These are phyloP conservation scores for Empidonax alnorum DNA, from an alignment of 2,113 vertebrate genomes.

Conservation along the genomic window DNA sequence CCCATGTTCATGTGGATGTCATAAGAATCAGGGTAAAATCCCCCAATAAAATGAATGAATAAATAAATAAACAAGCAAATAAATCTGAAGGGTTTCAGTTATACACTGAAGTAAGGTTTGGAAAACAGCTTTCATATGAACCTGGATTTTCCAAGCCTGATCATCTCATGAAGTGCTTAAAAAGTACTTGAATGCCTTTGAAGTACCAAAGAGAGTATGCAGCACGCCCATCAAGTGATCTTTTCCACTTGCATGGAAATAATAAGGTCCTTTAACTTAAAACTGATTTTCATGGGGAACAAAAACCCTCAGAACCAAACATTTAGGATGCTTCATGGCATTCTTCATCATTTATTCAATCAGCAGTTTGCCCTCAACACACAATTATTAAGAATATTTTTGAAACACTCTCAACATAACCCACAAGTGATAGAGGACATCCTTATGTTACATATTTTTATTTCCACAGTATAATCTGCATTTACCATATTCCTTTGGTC, in stretches of 20 bases:
- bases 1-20: not conserved
- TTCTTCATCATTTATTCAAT: not conserved
- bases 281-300: not conserved
- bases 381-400: not conserved
- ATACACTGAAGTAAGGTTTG: not conserved
- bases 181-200: not conserved
- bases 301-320: not conserved
- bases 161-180: not conserved
- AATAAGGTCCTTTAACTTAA: not conserved
- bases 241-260: not conserved
- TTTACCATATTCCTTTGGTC: not conserved
- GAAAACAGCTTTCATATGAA: not conserved
- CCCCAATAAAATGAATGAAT: not conserved
- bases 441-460: not conserved
- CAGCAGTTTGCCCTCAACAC: not conserved
- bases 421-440: not conserved
- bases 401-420: not conserved
- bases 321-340: not conserved
- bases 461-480: not conserved
- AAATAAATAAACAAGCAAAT: not conserved
- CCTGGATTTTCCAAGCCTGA: not conserved
- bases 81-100: not conserved
- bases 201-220: not conserved
- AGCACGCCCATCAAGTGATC: not conserved
- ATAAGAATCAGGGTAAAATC: not conserved